phyloP scores from a whole-genome alignment of 2,888 invertebrate species.

The Linyphia triangularis region DNA sequence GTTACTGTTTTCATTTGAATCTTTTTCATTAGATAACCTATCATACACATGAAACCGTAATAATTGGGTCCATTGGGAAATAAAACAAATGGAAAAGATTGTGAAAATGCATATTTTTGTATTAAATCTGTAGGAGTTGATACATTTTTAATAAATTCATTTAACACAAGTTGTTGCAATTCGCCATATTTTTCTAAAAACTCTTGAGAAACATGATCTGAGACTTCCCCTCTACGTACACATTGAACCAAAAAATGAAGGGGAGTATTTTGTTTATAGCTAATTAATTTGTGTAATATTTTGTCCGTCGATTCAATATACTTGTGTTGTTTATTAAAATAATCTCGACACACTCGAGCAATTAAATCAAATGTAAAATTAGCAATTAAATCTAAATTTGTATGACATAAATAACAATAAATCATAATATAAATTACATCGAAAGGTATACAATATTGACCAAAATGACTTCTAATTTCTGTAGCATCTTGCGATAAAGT shows the following conservation, averaged over 20 bases:
- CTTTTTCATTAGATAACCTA: not conserved
- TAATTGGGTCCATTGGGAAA: conserved; percentile 31
- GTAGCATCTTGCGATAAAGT: conserved; percentile 11
- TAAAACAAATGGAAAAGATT: conserved; percentile 27
- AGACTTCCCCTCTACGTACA: not conserved
- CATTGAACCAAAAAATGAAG: not conserved
- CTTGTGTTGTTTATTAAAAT: conserved; percentile 15
- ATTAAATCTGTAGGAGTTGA: conserved; percentile 1
- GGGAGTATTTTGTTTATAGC: conserved; percentile 25
- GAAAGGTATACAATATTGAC: conserved; percentile 24
- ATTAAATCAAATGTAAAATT: conserved; percentile 38
- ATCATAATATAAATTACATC: conserved; percentile 49
- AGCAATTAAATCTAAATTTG: not conserved
- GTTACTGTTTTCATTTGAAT: not conserved
- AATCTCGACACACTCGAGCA: conserved; percentile 17
- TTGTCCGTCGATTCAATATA: not conserved
- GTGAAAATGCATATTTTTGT: conserved; percentile 28
- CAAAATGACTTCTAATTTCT: conserved; percentile 14
- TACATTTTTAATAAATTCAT: not conserved
- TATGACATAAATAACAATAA: conserved; percentile 14
- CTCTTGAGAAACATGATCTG: not conserved
- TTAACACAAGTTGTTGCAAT: not conserved
- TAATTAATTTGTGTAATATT: not conserved
- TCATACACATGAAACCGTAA: conserved; percentile 14
- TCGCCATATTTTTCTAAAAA: conserved; percentile 26